Base-by-base conservation (phyloP, 2,888 invertebrate genomes). In the Drosophila eohydei region DNA sequence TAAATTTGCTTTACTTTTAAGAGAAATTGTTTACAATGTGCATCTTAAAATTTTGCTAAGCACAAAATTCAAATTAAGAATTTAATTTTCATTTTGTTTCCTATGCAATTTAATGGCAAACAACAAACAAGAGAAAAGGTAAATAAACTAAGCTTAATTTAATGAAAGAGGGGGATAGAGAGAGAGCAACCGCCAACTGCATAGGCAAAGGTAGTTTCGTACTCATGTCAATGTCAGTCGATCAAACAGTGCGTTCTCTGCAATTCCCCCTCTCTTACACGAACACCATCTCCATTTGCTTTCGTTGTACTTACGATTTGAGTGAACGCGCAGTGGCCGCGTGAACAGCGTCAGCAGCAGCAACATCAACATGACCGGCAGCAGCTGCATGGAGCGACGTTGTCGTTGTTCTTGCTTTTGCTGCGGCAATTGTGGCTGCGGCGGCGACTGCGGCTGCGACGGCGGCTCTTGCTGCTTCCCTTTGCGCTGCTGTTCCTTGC, bases 241-340 rank as follows among this genome's bases (percentile, higher is more conserved):
- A 58, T 58, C 58, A 48, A 48, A 30, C 14, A 30, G 5, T 30
- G 16, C 12, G 26, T 34, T 30, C 46, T 16, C 46, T 36, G 11
- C 16, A 6, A 4, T 6, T 8, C 21, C 11, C 21, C 5, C n/a
- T 11, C 30, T 48, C 6, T 30, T 9, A 21, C 1, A 21, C 21
- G 21, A 21, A 21, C 21, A 21, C 21, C 21, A 21, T 11, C 16
- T 32, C 41, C 1, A 2, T 36, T 12, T 36, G 36, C 12, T 11
- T 30, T 52, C 9, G 8, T 34, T 54, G 46, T 85, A 85, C 85
- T 85, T 83, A 85, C 85, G 85, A 50, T 85, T 85, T 44, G 87
- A 74, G 52, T 78, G 61, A 40, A 40, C 84, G 79, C 74, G 73
- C 54, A 75, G 65, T 11, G 85, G 85, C 4, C 79, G 87, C 51